Evolutionary conservation across 2,888 invertebrate species (phyloP).

Genomic region (Trissoscelio sp.): DNA sequence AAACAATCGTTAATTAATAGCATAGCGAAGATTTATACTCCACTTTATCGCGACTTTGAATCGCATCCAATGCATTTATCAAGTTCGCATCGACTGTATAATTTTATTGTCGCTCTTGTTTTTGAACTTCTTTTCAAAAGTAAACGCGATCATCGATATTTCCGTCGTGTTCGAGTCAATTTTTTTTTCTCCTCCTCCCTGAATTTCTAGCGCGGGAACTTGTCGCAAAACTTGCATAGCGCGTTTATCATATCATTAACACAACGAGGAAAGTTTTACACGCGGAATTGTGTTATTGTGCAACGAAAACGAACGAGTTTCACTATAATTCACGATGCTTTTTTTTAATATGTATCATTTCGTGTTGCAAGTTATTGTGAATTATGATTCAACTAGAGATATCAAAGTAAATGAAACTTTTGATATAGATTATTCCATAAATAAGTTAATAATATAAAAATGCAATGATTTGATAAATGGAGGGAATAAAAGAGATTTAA

Average conservation of each 20-base stretch:
- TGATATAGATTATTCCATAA: too few species aligned
- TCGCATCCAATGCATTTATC: too few species aligned
- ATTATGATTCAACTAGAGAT: neutral
- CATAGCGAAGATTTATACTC: too few species aligned
- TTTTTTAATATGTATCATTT: neutral
- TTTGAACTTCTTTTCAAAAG: neutral
- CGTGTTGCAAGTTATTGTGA: neutral
- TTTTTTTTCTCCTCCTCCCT: neutral
- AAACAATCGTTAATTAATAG: too few species aligned
- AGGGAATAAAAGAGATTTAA: too few species aligned
- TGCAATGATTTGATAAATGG: too few species aligned
- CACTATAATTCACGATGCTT: neutral
- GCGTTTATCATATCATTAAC: slow-evolving; percentile 12
- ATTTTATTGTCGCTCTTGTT: neutral
- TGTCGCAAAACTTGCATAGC: neutral
- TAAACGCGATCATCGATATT: neutral
- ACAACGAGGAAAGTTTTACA: slow-evolving; percentile 14
- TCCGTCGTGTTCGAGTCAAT: neutral
- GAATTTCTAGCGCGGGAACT: neutral
- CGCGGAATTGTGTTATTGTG: slow-evolving; percentile 13
- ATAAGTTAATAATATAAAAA: too few species aligned
- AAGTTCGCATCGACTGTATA: neutral
- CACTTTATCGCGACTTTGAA: too few species aligned
- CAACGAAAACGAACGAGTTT: neutral
- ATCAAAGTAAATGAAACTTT: too few species aligned